Percentiles rank a stretch among this genome's conserved stretches.
Conservation (phyloP, 2,888 invertebrate genomes). For the Meganola albula region DNA sequence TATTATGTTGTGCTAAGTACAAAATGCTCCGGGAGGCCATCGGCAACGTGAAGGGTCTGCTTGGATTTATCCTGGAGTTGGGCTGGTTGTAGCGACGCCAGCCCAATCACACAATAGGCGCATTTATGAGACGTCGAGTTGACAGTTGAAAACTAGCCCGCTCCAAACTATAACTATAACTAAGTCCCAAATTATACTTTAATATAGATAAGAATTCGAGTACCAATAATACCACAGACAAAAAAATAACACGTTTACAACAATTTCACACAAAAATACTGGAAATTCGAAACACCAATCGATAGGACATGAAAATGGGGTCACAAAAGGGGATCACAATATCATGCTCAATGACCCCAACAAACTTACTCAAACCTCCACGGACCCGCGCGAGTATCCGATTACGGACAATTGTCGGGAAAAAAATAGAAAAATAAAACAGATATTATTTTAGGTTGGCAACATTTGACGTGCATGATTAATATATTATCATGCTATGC, state of each 20-base stretch:
- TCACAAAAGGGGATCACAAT: slow-evolving; percentile 27
- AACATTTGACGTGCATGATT: slow-evolving; percentile 33
- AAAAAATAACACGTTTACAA: slow-evolving; percentile 17
- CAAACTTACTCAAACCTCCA: slow-evolving; percentile 76
- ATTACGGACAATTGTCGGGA: slow-evolving; percentile 69
- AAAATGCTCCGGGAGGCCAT: no score
- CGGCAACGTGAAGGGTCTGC: no score
- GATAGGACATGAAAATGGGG: slow-evolving; percentile 21
- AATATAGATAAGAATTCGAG: no score
- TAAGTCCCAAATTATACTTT: no score
- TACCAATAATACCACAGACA: no score
- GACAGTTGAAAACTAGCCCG: no score
- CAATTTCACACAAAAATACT: slow-evolving; percentile 24
- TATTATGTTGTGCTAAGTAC: no score
- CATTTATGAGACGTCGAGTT: no score
- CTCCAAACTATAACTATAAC: no score
- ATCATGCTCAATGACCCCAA: slow-evolving; percentile 40
- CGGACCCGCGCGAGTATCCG: slow-evolving; percentile 69
- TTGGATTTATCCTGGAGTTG: no score
- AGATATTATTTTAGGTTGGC: slow-evolving; percentile 61
- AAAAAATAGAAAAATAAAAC: slow-evolving; percentile 53
- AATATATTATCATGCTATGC: slow-evolving; percentile 25
- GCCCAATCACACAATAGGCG: no score
- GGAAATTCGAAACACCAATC: slow-evolving; percentile 22
- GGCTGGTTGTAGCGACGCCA: no score